A percentile compares a stretch with the other conserved stretches of the same genome.
Evolutionary conservation across 2,888 invertebrate species (phyloP).

Genomic region (Cataglyphis rosenhaueri): DNA sequence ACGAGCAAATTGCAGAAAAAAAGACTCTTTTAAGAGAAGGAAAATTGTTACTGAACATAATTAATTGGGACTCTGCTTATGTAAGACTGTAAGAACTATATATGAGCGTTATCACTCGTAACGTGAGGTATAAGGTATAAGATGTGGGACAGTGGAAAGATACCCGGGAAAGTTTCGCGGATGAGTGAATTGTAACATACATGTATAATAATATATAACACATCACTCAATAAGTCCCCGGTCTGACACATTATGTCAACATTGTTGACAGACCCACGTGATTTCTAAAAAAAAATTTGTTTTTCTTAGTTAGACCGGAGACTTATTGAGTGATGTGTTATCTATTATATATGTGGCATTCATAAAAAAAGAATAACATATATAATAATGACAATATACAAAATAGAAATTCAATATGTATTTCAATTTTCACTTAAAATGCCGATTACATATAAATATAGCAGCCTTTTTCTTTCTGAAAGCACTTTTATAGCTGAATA

Average conservation of each 20-base stretch:
- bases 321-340: too few relatives aligned
- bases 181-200: neutral
- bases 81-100: conserved; percentile 25
- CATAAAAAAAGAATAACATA: neutral
- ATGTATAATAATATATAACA: neutral
- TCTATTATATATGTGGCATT: neutral
- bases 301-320: too few relatives aligned
- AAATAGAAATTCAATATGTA: neutral
- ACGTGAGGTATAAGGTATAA: conserved; percentile 1
- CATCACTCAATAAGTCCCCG: too few relatives aligned
- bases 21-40: neutral
- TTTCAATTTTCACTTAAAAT: neutral
- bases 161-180: neutral
- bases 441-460: neutral
- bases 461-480: neutral
- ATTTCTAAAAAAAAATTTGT: too few relatives aligned
- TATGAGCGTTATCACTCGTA: neutral
- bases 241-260: too few relatives aligned
- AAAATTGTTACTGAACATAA: conserved; percentile 3
- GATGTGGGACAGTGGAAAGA: neutral
- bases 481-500: neutral
- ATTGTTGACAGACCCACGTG: too few relatives aligned
- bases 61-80: conserved; percentile 4
- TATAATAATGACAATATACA: neutral
- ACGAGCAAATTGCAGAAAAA: conserved; percentile 10